Base-by-base conservation (phyloP, 2,888 invertebrate genomes). In the Panorpa germanica region DNA sequence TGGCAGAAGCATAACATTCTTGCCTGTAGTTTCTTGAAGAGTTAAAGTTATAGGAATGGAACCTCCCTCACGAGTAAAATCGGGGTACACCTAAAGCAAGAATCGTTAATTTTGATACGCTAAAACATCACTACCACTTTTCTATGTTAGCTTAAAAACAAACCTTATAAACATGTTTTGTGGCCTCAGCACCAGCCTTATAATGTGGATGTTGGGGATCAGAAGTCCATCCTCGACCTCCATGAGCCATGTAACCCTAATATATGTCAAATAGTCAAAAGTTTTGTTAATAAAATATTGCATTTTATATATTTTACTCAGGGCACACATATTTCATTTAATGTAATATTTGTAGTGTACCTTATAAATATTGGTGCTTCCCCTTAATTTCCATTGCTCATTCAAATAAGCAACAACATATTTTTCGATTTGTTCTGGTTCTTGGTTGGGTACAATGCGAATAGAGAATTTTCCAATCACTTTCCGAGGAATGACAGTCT, bases 401-500 rank as follows among this genome's bases (percentile, higher is more conserved):
- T 82, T 66, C 29, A 96, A 45, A 50, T 85, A 74, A 29, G 70
- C 64, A 21, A 66, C 61, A 6, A 95, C 93, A 36, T 73, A 65
- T 41, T 77, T 61, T 40, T 76, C 75, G n/a, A 93, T 71, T 42
- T 76, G 70, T 4, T 70, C 69, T 0, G 91, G 90, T 30, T 70
- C 66, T 63, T 93, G 91, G 50, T 95, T 63, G 2, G 96, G 96
- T n/a, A 98, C 96, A 41, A 91, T 70, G 31, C 98, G 71, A 39
- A 98, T 76, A 0, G 95, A 95, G 58, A 98, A 98, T 55, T 98
- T 98, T 13, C 95, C 96, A 43, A 72, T 76, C 1, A 96, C 93
- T 55, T 86, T 83, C 25, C 75, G 67, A 1, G 88, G 88, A 44
- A 90, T 95, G 0, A 96, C 93, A 31, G 96, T 96, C 52, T 96